A percentile compares a stretch with the other conserved stretches of the same genome.
Conservation (phyloP, 2,888 invertebrate species). For the Nycteola revayana region DNA sequence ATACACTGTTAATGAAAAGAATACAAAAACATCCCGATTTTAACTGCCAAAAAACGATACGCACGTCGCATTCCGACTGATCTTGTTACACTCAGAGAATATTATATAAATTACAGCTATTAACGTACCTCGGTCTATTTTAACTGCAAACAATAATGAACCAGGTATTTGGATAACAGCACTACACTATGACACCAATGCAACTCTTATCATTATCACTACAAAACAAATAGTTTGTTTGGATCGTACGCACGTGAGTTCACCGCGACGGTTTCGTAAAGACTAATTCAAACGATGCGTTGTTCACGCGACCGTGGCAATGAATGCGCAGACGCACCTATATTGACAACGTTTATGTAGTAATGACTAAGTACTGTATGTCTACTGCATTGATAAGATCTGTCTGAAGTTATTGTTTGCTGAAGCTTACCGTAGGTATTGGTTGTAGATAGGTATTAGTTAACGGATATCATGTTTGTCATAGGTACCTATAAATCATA, state of each 20-base stretch:
- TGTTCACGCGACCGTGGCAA: slow-evolving; percentile 45
- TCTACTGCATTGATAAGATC: slow-evolving; percentile 13
- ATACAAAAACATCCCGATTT: too few species aligned
- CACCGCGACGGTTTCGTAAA: slow-evolving; percentile 22
- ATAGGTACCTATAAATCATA: too few species aligned
- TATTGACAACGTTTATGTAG: slow-evolving; percentile 41
- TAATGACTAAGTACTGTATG: slow-evolving; percentile 2
- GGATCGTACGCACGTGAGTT: slow-evolving; percentile 30
- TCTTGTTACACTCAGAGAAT: too few species aligned
- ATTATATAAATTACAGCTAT: too few species aligned
- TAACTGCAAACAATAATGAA: slow-evolving; percentile 8
- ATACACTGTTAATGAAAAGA: too few species aligned
- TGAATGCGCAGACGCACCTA: slow-evolving; percentile 42
- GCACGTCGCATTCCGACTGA: too few species aligned
- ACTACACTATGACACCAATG: slow-evolving; percentile 16
- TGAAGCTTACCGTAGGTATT: neutral
- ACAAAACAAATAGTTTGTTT: slow-evolving; percentile 14
- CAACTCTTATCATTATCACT: slow-evolving; percentile 25
- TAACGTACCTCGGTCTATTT: slow-evolving; percentile 27
- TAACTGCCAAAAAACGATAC: too few species aligned
- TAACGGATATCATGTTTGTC: too few species aligned
- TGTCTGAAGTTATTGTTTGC: slow-evolving; percentile 7
- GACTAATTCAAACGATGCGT: slow-evolving; percentile 37
- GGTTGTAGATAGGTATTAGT: too few species aligned
- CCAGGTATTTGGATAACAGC: slow-evolving; percentile 21